Evolutionary conservation across 2,797 vertebrate genomes (phyloP), one percentile per base, ranked within the genome.

Genomic region (Paguma larvata): DNA sequence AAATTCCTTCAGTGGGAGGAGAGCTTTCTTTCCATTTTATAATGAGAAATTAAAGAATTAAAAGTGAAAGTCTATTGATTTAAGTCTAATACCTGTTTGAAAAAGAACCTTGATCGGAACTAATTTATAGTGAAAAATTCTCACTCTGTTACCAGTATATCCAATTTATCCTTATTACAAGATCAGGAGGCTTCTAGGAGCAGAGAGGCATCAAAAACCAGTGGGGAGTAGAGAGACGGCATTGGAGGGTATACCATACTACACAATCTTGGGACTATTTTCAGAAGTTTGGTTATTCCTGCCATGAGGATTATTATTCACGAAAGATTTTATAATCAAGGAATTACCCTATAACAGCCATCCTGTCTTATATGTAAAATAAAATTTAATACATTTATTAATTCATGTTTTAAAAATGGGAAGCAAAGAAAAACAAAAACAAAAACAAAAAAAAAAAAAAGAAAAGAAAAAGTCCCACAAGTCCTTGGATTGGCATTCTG

Each of bases 41-140:
- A 93, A 62, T 34, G 21, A 89, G 51, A 94, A 94, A 68, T 83
- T 94, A 51, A 91, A 72, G 23, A 85, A 95, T 38, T 84, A 79
- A 75, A 91, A 73, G 5, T 91, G 65, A 59, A 87, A 53, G 16
- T 68, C 32, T 56, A 72, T 72, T 91, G 83, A 97, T 53, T 89
- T 82, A 84, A 87, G 44, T 41, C 59, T 48, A 78, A 68, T 56
- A 56, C 5, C 67, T 94, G 12, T 51, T 87, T 72, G 75, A 91
- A 30, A 82, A 6, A 68, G 14, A 82, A 53, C 46, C 7, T 85
- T 70, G 30, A 46, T 11, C 53, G n/a, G 25, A 93, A 93, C 18
- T 94, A 86, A 89, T 27, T 89, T 51, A 72, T 30, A 82, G 11
- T 53, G 19, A 68, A 80, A 70, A 84, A 30, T 34, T 30, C 23